Conservation (phyloP, 2,113 vertebrate genomes). For the Platichthys flesus region DNA sequence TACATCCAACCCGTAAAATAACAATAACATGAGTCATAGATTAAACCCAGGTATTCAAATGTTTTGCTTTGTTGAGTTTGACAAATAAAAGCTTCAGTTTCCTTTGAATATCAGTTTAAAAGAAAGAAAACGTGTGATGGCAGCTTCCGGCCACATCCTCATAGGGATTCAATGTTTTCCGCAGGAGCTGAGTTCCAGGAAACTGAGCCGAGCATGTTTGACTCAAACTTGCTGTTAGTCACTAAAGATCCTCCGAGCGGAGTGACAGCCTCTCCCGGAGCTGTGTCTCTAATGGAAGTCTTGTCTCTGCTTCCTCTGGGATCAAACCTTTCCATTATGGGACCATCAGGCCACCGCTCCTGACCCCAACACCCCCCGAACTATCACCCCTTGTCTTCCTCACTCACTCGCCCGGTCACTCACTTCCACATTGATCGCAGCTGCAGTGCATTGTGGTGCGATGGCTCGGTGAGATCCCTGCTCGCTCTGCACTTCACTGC, state of each 20-base stretch:
- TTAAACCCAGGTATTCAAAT: no score
- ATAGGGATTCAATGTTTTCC: neutral
- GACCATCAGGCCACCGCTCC: neutral
- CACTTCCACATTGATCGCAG: slow-evolving; percentile 44
- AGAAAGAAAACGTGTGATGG: no score
- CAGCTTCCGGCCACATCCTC: neutral
- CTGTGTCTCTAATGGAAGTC: slow-evolving; percentile 22
- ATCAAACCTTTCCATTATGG: slow-evolving; percentile 53
- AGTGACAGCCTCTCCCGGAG: neutral
- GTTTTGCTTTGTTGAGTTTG: no score
- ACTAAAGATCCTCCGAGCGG: neutral
- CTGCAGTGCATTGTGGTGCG: slow-evolving; percentile 47
- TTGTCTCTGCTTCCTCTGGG: slow-evolving; percentile 37
- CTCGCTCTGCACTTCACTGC: slow-evolving; percentile 39
- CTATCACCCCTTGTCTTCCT: neutral
- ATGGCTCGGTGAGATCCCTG: slow-evolving; percentile 54
- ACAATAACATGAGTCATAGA: no score
- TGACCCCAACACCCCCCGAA: no score
- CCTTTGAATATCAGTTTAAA: no score
- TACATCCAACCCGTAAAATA: no score
- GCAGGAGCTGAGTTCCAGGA: no score
- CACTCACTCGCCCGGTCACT: neutral
- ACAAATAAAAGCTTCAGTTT: no score
- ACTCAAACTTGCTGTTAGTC: neutral
- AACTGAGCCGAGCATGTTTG: neutral